Conservation (phyloP, 2,888 invertebrate species). For the Meiosimyza platycephala region DNA sequence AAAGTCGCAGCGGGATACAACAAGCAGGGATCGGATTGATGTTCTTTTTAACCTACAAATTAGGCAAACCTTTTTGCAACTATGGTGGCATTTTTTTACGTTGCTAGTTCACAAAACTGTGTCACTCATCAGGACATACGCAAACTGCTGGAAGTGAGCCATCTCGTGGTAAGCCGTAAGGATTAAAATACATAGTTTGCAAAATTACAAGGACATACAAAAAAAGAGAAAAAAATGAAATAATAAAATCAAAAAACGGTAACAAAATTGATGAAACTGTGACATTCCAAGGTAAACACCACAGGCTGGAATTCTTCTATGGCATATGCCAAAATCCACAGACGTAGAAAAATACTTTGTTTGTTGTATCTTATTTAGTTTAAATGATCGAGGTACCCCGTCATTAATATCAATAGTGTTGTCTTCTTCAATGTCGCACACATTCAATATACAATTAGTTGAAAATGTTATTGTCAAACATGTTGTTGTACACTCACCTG, state of each 20-base stretch:
- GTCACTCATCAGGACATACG: constrained; percentile 17
- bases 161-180: constrained; percentile 33
- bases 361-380: constrained; percentile 21
- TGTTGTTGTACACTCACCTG: neutral
- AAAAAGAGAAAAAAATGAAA: too few relatives aligned
- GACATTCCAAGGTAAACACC: constrained; percentile 5
- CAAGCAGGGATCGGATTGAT: constrained; percentile 39
- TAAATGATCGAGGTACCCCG: neutral
- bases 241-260: too few relatives aligned
- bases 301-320: neutral
- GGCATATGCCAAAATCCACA: neutral
- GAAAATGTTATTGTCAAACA: too few relatives aligned
- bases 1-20: constrained; percentile 60
- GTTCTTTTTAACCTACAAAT: constrained; percentile 59
- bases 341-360: too few relatives aligned
- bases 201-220: neutral
- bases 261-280: too few relatives aligned
- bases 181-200: constrained; percentile 16
- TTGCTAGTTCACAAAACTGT: constrained; percentile 20
- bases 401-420: too few relatives aligned
- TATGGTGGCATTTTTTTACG: constrained; percentile 57
- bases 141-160: constrained; percentile 43
- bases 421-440: too few relatives aligned
- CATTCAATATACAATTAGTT: too few relatives aligned
- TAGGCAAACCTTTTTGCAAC: constrained; percentile 62